Base-by-base conservation (phyloP, 2,888 invertebrate genomes). In the Cremastobaeus sp. region DNA sequence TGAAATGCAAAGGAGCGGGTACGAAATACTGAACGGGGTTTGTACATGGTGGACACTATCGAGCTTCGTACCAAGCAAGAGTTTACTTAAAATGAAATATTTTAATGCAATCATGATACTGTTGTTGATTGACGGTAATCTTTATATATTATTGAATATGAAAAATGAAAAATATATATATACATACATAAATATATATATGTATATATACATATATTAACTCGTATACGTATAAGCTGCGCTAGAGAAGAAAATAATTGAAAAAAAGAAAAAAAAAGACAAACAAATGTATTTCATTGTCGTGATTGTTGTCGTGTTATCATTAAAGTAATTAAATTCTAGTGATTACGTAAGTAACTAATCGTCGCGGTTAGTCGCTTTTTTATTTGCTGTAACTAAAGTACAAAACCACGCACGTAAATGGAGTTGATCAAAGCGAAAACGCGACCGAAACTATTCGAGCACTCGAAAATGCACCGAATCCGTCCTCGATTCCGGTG, bases 271-370 rank as follows among this genome's bases (percentile, higher is more conserved):
- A 32, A 15, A 20, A 47, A 48, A 60, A 59, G 28, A 37, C 8
- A 59, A 45, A 45, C 41, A 60, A 64, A 55, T 66, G 48, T 76
- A 76, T 79, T 48, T 80, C 74, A 76, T 66, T 80, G 81, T 81
- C 78, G 78, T 80, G 74, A 78, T 82, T 69, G 74, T 80, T 78
- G 77, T 78, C 76, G 73, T 80, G 74, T 77, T 69, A 70, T 69
- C 12, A 57, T 48, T 64, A 71, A 64, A 64, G 20, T 41, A 62
- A 57, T n/a, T 48, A 32, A 60, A 52, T 32, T 43, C 9, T 50
- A 43, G 62, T 25, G 41, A 43, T 52, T 62, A 65, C 52, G 41
- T 54, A 34, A 39, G 32, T 47, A 66, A 62, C 18, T 28, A 54
- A 32, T 39, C 55, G 25, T 48, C 47, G 66, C 57, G 48, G 14